A percentile compares a stretch with the other conserved stretches of the same genome.
phyloP scores from a whole-genome alignment of 1,140 invertebrate genomes.

The Caenorhabditis briggsae region DNA sequence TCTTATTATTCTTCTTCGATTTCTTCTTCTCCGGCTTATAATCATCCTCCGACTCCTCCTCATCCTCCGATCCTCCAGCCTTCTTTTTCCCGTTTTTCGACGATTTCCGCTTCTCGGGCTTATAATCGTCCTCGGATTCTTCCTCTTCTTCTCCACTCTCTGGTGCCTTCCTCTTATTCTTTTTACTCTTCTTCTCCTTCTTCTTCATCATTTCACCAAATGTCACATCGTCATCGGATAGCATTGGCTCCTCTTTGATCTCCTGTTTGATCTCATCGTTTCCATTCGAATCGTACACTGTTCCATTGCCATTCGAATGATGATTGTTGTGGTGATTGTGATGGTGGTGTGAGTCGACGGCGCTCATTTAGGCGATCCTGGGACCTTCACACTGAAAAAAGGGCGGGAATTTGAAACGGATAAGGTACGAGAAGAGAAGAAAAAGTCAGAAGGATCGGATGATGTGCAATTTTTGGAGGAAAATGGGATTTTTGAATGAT shows the following conservation, averaged over 20 bases:
- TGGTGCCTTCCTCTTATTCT: slow-evolving; percentile 27
- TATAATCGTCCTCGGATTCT: slow-evolving; percentile 12
- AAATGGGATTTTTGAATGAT: too few relatives aligned
- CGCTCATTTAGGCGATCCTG: too few relatives aligned
- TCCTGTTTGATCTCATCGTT: slow-evolving; percentile 53
- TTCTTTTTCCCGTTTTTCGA: slow-evolving; percentile 43
- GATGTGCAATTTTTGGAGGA: too few relatives aligned
- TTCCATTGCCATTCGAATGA: slow-evolving; percentile 22
- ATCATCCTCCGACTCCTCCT: slow-evolving; percentile 66
- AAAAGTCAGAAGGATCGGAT: too few relatives aligned
- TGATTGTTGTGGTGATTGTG: neutral
- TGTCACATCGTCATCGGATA: slow-evolving; percentile 12
- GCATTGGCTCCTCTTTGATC: slow-evolving; percentile 46
- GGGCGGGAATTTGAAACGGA: too few relatives aligned
- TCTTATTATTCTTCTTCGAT: slow-evolving; percentile 5
- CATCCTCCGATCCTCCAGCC: slow-evolving; percentile 33
- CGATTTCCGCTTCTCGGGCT: slow-evolving; percentile 59
- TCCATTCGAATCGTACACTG: slow-evolving; percentile 20
- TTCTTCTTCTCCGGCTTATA: slow-evolving; percentile 62
- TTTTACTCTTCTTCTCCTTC: slow-evolving; percentile 51
- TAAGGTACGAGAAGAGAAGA: too few relatives aligned
- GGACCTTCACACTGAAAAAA: neutral
- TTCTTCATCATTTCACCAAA: slow-evolving; percentile 27
- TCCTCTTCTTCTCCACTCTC: slow-evolving; percentile 23
- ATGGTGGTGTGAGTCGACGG: neutral